Percentiles rank a stretch among this genome's conserved stretches.
Conservation (phyloP, 2,888 invertebrate species). For the Clepsis dumicolana region DNA sequence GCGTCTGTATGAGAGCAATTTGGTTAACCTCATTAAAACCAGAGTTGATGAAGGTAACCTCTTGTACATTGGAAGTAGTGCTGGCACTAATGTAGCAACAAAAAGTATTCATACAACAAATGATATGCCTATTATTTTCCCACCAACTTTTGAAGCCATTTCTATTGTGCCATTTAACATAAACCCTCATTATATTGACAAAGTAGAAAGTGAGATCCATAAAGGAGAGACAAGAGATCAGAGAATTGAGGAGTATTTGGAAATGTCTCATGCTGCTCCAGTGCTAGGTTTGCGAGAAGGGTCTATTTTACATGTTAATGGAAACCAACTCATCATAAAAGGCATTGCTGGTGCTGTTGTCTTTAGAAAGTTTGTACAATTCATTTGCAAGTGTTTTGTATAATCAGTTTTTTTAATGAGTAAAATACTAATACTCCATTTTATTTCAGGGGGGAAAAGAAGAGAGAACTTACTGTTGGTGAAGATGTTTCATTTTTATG, state of each 20-base stretch:
- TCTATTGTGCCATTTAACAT: constrained; percentile 93
- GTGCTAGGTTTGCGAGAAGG: constrained; percentile 92
- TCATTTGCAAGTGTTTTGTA: not conserved
- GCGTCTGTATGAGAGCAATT: constrained; percentile 88
- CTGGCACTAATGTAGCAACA: constrained; percentile 94
- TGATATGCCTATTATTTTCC: constrained; percentile 95
- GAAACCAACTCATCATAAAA: constrained; percentile 85
- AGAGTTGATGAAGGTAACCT: constrained; percentile 88
- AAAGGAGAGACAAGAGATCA: constrained; percentile 93
- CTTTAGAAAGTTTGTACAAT: constrained; percentile 87
- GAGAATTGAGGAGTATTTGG: constrained; percentile 89
- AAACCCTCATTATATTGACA: constrained; percentile 93
- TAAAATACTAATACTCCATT: not conserved
- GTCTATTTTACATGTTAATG: constrained; percentile 87
- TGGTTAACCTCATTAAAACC: constrained; percentile 88
- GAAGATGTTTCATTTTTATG: constrained; percentile 87
- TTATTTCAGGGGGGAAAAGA: constrained; percentile 80
- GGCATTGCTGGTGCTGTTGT: constrained; percentile 88
- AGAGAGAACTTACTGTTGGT: constrained; percentile 83
- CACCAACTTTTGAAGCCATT: constrained; percentile 90
- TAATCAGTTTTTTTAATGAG: not conserved
- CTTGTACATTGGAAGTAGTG: constrained; percentile 92
- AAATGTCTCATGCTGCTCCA: constrained; percentile 83
- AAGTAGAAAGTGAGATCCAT: constrained; percentile 87
- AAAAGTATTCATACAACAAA: constrained; percentile 93